Percentiles rank a stretch among this genome's conserved stretches.
These are phyloP conservation scores for Leucophenga montana DNA, from an alignment of 2,888 invertebrate species.

Conservation along the genomic window DNA sequence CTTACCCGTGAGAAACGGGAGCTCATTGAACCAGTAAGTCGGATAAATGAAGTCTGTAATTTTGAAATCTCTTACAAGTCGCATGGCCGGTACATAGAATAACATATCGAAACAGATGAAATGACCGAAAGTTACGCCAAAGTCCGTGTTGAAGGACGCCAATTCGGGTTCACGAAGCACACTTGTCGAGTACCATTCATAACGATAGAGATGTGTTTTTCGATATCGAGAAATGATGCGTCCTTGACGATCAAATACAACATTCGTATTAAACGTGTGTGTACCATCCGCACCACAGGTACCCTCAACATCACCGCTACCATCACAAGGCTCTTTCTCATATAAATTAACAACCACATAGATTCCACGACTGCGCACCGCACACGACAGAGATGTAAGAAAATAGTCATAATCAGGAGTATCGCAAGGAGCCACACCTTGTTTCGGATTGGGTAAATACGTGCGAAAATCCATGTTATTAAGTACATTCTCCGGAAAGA, in stretches of 20 bases:
- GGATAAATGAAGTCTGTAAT: constrained; percentile 74
- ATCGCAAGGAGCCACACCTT: constrained; percentile 66
- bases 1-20: constrained; percentile 77
- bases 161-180: constrained; percentile 74
- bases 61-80: constrained; percentile 61
- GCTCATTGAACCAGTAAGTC: constrained; percentile 87
- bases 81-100: constrained; percentile 81
- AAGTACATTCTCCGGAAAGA: constrained; percentile 82
- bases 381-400: constrained; percentile 75
- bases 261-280: constrained; percentile 82
- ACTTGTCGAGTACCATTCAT: constrained; percentile 75
- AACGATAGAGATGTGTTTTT: constrained; percentile 69
- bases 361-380: constrained; percentile 74
- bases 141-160: constrained; percentile 82
- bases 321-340: constrained; percentile 77
- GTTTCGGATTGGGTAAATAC: constrained; percentile 67
- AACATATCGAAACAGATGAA: constrained; percentile 89
- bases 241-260: constrained; percentile 84
- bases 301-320: constrained; percentile 43
- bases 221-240: constrained; percentile 77
- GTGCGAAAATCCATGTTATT: constrained; percentile 60
- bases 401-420: constrained; percentile 52
- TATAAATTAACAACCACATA: constrained; percentile 75
- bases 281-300: constrained; percentile 53
- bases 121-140: constrained; percentile 85